Evolutionary conservation across 2,113 vertebrate species (phyloP).

Genomic region (Mormyrus lacerda): DNA sequence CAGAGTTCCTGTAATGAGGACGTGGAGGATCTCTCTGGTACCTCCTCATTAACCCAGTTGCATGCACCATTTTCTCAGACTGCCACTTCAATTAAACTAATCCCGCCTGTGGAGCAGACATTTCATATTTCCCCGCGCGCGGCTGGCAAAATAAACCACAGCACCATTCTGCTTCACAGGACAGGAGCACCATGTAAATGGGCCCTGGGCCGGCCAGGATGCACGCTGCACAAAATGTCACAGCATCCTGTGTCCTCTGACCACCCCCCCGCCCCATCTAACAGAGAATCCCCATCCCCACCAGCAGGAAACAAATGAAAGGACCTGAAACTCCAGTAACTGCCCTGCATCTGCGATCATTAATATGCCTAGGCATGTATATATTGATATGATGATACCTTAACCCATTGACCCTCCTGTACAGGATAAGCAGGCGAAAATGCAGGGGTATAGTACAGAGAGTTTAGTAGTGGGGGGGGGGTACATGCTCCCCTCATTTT

Average conservation of each 20-base stretch:
- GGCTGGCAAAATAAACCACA: background rate
- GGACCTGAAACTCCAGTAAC: background rate
- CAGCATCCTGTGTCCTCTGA: too few relatives aligned
- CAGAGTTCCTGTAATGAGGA: background rate
- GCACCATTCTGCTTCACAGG: too few relatives aligned
- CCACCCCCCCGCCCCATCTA: background rate
- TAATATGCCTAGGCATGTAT: too few relatives aligned
- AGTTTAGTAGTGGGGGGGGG: constrained; percentile 20
- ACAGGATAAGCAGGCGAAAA: constrained; percentile 18
- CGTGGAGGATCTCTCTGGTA: constrained; percentile 23
- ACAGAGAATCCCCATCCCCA: background rate
- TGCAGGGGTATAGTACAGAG: too few relatives aligned
- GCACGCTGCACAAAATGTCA: background rate
- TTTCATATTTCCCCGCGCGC: background rate
- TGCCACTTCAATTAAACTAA: constrained; percentile 64
- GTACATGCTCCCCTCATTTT: background rate
- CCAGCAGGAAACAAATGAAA: background rate
- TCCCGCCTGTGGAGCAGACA: constrained; percentile 28
- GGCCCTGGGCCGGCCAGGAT: background rate
- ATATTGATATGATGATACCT: background rate
- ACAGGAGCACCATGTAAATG: too few relatives aligned
- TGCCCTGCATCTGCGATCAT: background rate
- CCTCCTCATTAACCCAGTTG: constrained; percentile 49
- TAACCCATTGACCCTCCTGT: constrained; percentile 49
- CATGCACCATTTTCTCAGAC: constrained; percentile 56